Base-by-base conservation (phyloP, 1,140 invertebrate genomes). In the Plutomurus gul region DNA sequence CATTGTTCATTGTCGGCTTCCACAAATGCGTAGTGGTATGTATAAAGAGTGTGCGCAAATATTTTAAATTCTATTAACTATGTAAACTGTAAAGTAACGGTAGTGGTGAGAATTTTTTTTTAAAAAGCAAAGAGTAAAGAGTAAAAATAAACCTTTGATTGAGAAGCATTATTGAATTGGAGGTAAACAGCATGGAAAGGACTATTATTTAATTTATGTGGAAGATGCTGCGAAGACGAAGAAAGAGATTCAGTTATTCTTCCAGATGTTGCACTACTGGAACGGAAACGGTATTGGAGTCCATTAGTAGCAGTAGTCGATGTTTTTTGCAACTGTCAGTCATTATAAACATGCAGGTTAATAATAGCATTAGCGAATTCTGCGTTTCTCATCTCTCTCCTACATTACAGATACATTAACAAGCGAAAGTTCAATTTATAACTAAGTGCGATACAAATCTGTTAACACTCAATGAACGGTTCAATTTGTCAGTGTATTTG, bases 391-490 rank as follows among this genome's bases (percentile, higher is more conserved):
- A 30, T 27, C 7, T 43, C 16, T 33, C 30, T 43, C 22, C 10
- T 74, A 27, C 20, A 16, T 46, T 25, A 20, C 8, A 65, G 8
- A 22, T 39, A 40, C 10, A 40, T 40, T 20, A 72, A 36, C 6
- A 70, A 70, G 36, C 27, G 60, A 65, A 25, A 65, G 33, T 25
- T 11, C 11, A 25, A 20, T n/a, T 39, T 36, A 20, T 72, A 39
- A 72, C 20, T 30, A 72, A 46, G 27, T 33, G 18, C 82, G 90
- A 89, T 84, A 88, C 89, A 70, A 90, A 89, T 82, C 88, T 87
- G 47, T 51, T 51, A 7, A 51, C 47, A 51, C n/a, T n/a, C n/a
- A n/a, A n/a, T n/a, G n/a, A n/a, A n/a, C n/a, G n/a, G n/a, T n/a
- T n/a, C n/a, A n/a, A n/a, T n/a, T n/a, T n/a, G n/a, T n/a, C n/a